Base-by-base conservation (phyloP, 2,797 vertebrate species). In the Sebastes glaucus region DNA sequence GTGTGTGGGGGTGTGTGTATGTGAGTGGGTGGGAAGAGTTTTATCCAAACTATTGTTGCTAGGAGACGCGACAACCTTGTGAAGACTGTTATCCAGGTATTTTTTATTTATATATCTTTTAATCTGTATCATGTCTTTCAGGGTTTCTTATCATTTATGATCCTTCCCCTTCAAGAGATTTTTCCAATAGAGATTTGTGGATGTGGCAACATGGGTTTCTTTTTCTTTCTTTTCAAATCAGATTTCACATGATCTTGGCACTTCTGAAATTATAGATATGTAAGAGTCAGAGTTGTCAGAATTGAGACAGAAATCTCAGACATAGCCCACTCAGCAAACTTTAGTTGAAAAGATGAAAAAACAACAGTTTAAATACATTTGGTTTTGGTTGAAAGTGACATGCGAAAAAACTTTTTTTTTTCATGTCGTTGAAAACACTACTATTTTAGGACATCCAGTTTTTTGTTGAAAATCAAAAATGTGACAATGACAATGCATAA, bases 11-110 rank as follows among this genome's bases (percentile, higher is more conserved):
- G 53, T 46, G n/a, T 67, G 30, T 27, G 18, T n/a, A 27, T 20
- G 28, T 67, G 60, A 6, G 20, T 22, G 62, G 22, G 32, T 22
- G 63, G 5, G 14, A 27, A 25, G 59, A 53, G 67, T 57, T 71
- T 75, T 46, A 75, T 73, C 9, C 20, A 69, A 77, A 62, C 25
- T 70, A 61, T 49, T 60, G 81, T 83, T 87, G 81, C 81, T 87
- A 84, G 70, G 78, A 78, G 61, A 83, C 23, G 2, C 28, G 20
- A 71, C 42, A 38, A 60, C 66, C 38, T 3, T 70, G 33, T 14
- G 16, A 62, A 68, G 42, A 20, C 13, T 74, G 1, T 25, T 70
- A 22, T 49, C 61, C 52, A 33, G 30, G 23, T 63, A 30, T 46
- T 64, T 63, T 33, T 20, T 68, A 18, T 20, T 52, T 7, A 4